phyloP scores from a whole-genome alignment of 2,113 vertebrate species.

The Capreolus pygargus region DNA sequence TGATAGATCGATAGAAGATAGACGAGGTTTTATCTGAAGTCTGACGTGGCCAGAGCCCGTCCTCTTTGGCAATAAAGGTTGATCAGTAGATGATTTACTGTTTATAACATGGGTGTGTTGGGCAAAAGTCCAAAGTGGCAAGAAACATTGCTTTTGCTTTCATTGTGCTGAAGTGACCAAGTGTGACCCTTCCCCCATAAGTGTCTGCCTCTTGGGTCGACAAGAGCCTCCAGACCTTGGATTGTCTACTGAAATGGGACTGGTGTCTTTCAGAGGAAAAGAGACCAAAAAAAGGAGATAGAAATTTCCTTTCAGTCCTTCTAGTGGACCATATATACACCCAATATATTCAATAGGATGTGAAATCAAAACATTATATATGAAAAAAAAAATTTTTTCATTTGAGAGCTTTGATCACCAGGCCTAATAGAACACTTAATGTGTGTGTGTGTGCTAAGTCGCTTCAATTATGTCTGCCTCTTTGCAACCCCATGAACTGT shows the following conservation, averaged over 20 bases:
- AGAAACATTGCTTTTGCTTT: conserved; percentile 67
- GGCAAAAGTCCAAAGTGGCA: conserved; percentile 22
- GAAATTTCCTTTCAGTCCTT: conserved; percentile 57
- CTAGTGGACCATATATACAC: conserved; percentile 58
- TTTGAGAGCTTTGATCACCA: conserved; percentile 68
- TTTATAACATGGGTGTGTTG: conserved; percentile 50
- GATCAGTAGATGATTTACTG: conserved; percentile 52
- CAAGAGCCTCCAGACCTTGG: conserved; percentile 55
- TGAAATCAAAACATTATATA: conserved; percentile 71
- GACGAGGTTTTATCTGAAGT: conserved; percentile 47
- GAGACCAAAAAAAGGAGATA: conserved; percentile 20
- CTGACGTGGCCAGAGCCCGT: conserved; percentile 27
- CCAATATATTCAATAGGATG: conserved; percentile 69
- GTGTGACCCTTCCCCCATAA: neutral
- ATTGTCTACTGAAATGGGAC: conserved; percentile 14
- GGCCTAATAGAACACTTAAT: conserved; percentile 34
- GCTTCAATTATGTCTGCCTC: neutral
- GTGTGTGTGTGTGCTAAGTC: neutral
- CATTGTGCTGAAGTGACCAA: conserved; percentile 66
- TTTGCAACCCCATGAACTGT: neutral
- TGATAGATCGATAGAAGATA: neutral
- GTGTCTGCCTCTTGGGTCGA: conserved; percentile 5
- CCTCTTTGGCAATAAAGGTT: conserved; percentile 46
- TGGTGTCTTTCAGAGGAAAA: conserved; percentile 60
- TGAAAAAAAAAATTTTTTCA: conserved; percentile 69